These are phyloP conservation scores for Cistogaster globosa DNA, from an alignment of 2,888 invertebrate genomes.

Conservation along the genomic window DNA sequence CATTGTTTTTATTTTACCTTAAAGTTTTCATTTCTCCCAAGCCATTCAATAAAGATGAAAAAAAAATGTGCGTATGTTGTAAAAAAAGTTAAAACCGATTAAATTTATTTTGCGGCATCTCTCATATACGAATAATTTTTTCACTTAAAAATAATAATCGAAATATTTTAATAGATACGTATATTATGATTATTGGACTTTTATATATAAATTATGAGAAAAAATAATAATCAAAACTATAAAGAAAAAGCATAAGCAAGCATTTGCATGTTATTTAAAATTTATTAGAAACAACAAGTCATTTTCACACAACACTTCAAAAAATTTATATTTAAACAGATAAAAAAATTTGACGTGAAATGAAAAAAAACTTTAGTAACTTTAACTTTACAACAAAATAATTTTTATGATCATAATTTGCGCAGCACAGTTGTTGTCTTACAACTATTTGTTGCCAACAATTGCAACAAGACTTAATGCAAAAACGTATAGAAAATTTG, in stretches of 20 bases:
- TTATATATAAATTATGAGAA: slow-evolving; percentile 22
- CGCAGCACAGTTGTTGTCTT: slow-evolving; percentile 80
- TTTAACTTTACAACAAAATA: slow-evolving; percentile 69
- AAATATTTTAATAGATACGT: slow-evolving; percentile 1
- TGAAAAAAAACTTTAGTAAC: neutral
- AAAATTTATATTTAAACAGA: slow-evolving; percentile 42
- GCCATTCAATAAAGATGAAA: no score
- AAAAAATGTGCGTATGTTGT: no score
- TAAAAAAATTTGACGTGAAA: slow-evolving; percentile 11
- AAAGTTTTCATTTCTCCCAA: no score
- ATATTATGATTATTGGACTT: slow-evolving; percentile 45
- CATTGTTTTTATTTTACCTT: no score
- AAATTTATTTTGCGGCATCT: no score
- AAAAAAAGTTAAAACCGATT: no score
- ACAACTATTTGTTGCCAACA: no score
- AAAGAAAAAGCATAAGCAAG: neutral
- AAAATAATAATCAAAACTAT: neutral
- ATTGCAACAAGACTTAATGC: neutral
- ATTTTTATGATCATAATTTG: slow-evolving; percentile 80
- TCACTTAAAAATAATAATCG: slow-evolving; percentile 11
- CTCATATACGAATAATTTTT: no score
- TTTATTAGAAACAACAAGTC: slow-evolving; percentile 40
- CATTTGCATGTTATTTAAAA: slow-evolving; percentile 60
- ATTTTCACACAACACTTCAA: slow-evolving; percentile 23
- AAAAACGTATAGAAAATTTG: neutral